phyloP scores from a whole-genome alignment of 2,797 vertebrate species.

The Champsocephalus esox region DNA sequence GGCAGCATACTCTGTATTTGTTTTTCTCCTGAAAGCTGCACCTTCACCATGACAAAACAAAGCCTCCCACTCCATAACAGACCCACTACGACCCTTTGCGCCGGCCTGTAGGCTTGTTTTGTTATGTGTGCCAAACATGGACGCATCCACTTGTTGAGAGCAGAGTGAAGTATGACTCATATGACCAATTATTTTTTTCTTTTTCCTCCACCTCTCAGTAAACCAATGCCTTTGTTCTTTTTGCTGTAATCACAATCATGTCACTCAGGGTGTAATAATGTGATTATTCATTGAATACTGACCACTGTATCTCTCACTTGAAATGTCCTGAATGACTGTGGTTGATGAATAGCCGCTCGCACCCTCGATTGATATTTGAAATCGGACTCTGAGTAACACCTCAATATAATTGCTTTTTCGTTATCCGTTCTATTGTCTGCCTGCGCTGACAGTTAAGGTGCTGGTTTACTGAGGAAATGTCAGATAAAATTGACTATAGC shows the following conservation, averaged over 20 bases:
- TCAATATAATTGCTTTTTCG: constrained; percentile 36
- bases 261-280: constrained; percentile 61
- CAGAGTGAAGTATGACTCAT: constrained; percentile 66
- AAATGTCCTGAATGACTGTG: constrained; percentile 56
- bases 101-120: constrained; percentile 68
- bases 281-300: constrained; percentile 70
- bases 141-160: constrained; percentile 56
- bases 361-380: constrained; percentile 56
- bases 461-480: constrained; percentile 12
- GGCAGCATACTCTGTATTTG: constrained; percentile 50
- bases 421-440: constrained; percentile 32
- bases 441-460: not conserved
- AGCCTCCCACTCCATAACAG: constrained; percentile 75
- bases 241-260: constrained; percentile 67
- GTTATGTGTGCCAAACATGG: constrained; percentile 63
- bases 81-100: constrained; percentile 61
- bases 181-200: constrained; percentile 40
- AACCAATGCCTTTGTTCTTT: constrained; percentile 55
- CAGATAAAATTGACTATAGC: not conserved
- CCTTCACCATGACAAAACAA: constrained; percentile 73
- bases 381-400: constrained; percentile 22
- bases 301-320: constrained; percentile 63
- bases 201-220: constrained; percentile 35
- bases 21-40: constrained; percentile 67
- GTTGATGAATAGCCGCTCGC: constrained; percentile 53